Evolutionary conservation across 2,113 vertebrate genomes (phyloP).

Genomic region (Myrmecophaga tridactyla): DNA sequence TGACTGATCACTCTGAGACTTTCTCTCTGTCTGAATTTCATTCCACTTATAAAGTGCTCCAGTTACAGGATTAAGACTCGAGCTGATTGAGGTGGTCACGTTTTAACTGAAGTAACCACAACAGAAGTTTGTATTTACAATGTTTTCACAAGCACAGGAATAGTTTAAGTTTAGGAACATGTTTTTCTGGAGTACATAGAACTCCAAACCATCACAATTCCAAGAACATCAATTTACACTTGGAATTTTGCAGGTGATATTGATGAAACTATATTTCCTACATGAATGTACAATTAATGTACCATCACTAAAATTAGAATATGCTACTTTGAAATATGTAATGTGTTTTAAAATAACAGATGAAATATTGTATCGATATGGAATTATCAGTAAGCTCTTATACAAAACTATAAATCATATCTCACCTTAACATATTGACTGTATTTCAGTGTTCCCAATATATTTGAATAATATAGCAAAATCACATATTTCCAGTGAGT

Average conservation of each 20-base stretch:
- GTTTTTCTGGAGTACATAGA: too few species aligned
- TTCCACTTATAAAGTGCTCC: too few species aligned
- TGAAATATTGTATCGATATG: not conserved
- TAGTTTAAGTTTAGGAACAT: too few species aligned
- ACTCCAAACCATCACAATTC: not conserved
- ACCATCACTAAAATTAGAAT: not conserved
- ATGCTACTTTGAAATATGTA: constrained; percentile 14
- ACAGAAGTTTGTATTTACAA: too few species aligned
- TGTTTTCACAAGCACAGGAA: too few species aligned
- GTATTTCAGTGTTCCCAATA: not conserved
- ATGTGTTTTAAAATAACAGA: constrained; percentile 47
- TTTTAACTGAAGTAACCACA: too few species aligned
- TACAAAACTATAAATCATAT: constrained; percentile 43
- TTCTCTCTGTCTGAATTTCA: too few species aligned
- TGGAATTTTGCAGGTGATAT: not conserved
- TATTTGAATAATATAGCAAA: constrained; percentile 53
- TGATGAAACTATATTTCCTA: not conserved
- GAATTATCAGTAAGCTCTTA: constrained; percentile 39
- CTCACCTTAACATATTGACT: constrained; percentile 44
- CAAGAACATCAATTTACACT: not conserved
- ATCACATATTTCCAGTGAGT: constrained; percentile 9
- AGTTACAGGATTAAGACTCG: too few species aligned
- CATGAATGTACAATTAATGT: constrained; percentile 29
- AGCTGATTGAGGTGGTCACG: too few species aligned
- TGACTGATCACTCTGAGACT: too few species aligned